Evolutionary conservation across 2,797 vertebrate genomes (phyloP), one percentile per base, ranked within the genome.

Genomic region (Tapera naevia): DNA sequence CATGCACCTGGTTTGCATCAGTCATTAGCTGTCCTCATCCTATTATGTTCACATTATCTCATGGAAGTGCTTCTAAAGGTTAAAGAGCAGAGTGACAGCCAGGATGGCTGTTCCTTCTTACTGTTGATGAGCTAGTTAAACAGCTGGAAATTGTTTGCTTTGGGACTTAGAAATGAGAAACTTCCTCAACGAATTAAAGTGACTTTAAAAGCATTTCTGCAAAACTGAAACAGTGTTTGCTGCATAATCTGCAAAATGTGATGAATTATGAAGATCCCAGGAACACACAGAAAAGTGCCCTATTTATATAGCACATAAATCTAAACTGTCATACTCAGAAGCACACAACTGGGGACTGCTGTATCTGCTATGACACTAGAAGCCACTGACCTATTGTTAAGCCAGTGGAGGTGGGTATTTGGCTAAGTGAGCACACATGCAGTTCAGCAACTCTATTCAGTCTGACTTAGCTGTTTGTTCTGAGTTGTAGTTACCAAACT

Each of bases 291-390:
- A 65, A 39, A 80, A 84, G 37, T 57, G 23, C 54, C 51, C 28
- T 56, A 30, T 41, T 83, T 75, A 78, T 35, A 33, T 8, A 67
- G 58, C 41, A 65, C 7, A 11, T 54, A 57, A 75, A 67, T 65
- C 50, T 30, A 66, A 79, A 66, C 27, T 23, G 32, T 73, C 22
- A 46, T 43, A 80, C 2, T 15, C 37, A n/a, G 23, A 6, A 11
- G 39, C 4, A 10, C 5, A 7, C 0, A 0, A 32, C 33, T 90
- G n/a, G 21, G 21, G 39, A 35, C 28, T 39, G 33, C 46, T 72
- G 5, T 6, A 46, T 46, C 70, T 70, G 46, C 51, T 66, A 2
- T 35, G 50, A 39, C 33, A 81, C 69, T 24, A 32, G 69, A 88
- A 88, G 57, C 37, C 37, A 88, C 7, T 32, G 64, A 16, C 19